These are phyloP conservation scores for Timema podura DNA, from an alignment of 2,888 invertebrate genomes.

Conservation along the genomic window DNA sequence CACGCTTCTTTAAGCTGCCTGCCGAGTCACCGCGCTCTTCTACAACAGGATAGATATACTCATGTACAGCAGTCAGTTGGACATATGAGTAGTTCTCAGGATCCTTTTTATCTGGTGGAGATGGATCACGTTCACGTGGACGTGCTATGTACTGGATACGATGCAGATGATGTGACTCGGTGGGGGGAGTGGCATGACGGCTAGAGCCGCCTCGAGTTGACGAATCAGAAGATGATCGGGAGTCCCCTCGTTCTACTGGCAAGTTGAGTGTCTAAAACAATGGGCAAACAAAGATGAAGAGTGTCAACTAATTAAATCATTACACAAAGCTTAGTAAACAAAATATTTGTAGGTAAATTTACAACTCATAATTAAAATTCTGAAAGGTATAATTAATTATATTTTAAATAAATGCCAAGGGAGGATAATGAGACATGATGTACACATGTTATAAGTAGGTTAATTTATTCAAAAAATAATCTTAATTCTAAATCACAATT, in stretches of 20 bases:
- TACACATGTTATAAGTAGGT: too few species aligned
- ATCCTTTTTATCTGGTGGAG: slow-evolving; percentile 37
- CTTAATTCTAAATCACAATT: too few species aligned
- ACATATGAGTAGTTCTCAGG: slow-evolving; percentile 76
- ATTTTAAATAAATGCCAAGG: too few species aligned
- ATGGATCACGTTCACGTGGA: slow-evolving; percentile 43
- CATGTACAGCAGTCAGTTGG: slow-evolving; percentile 76
- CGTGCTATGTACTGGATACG: slow-evolving; percentile 58
- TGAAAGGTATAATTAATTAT: too few species aligned
- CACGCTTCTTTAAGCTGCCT: slow-evolving; percentile 63
- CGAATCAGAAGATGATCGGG: slow-evolving; percentile 70
- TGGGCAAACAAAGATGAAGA: too few species aligned
- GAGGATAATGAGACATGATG: too few species aligned
- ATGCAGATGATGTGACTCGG: slow-evolving; percentile 47
- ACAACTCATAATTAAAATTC: too few species aligned
- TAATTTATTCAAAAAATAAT: too few species aligned
- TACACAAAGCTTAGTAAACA: too few species aligned
- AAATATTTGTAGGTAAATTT: too few species aligned
- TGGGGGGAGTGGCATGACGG: slow-evolving; percentile 34
- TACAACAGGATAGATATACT: slow-evolving; percentile 81
- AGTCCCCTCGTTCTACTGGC: slow-evolving; percentile 73
- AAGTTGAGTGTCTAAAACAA: slow-evolving; percentile 81
- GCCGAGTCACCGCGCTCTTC: slow-evolving; percentile 54
- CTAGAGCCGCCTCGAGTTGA: slow-evolving; percentile 47
- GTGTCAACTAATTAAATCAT: too few species aligned